These are phyloP conservation scores for Catharus bicknelli DNA, from an alignment of 2,113 vertebrate species.

Conservation along the genomic window DNA sequence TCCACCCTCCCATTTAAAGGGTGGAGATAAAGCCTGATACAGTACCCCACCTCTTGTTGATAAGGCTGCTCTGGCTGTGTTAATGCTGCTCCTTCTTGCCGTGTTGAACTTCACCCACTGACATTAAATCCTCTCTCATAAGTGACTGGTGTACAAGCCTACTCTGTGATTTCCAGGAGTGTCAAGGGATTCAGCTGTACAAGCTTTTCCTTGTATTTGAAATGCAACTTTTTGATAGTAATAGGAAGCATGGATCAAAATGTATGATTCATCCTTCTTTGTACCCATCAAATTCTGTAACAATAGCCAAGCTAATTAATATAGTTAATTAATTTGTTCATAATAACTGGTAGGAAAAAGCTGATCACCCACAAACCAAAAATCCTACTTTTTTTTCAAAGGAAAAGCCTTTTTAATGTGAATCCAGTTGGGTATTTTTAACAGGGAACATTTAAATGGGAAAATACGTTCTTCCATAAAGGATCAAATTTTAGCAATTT, in stretches of 20 bases:
- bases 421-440: background rate
- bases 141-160: slow-evolving; percentile 30
- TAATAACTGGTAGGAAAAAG: background rate
- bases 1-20: slow-evolving; percentile 10
- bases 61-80: slow-evolving; percentile 33
- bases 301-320: slow-evolving; percentile 20
- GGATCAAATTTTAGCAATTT: background rate
- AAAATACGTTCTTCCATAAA: background rate
- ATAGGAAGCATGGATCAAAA: slow-evolving; percentile 35
- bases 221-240: slow-evolving; percentile 52
- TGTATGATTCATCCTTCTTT: slow-evolving; percentile 19
- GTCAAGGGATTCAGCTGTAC: slow-evolving; percentile 57
- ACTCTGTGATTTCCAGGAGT: slow-evolving; percentile 46
- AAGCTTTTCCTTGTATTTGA: slow-evolving; percentile 48
- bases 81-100: background rate
- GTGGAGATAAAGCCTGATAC: slow-evolving; percentile 33
- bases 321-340: slow-evolving; percentile 25
- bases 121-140: slow-evolving; percentile 54
- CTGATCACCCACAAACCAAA: background rate
- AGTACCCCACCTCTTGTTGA: slow-evolving; percentile 22
- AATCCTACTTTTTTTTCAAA: background rate
- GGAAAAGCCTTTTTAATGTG: background rate
- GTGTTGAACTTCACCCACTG: slow-evolving; percentile 50
- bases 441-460: background rate
- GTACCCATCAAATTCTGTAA: slow-evolving; percentile 21